These are phyloP conservation scores for Trichosurus vulpecula DNA, from an alignment of 2,797 vertebrate species.

Conservation along the genomic window DNA sequence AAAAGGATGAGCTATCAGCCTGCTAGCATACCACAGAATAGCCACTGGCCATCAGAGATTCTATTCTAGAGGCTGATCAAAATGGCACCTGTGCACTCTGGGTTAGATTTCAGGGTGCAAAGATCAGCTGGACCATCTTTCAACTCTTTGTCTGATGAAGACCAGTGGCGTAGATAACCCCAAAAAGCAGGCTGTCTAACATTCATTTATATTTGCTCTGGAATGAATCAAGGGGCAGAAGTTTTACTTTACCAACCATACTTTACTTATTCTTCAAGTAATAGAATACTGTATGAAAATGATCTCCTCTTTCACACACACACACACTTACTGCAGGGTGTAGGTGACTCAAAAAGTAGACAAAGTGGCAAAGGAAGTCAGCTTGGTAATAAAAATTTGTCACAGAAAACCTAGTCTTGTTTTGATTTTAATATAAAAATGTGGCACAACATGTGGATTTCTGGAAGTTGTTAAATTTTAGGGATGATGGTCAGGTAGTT, in stretches of 20 bases:
- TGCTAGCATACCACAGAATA: neutral
- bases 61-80: neutral
- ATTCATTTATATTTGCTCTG: neutral
- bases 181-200: neutral
- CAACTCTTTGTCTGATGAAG: neutral
- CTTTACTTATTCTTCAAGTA: neutral
- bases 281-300: neutral
- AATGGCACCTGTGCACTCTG: neutral
- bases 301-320: neutral
- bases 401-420: constrained; percentile 1
- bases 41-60: neutral
- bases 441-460: neutral
- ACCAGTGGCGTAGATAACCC: neutral
- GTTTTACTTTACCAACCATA: neutral
- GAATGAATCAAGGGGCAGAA: neutral
- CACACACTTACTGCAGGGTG: neutral
- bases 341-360: neutral
- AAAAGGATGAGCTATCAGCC: neutral
- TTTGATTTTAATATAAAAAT: neutral
- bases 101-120: neutral
- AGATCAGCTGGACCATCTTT: neutral
- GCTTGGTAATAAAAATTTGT: neutral
- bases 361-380: neutral
- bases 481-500: neutral
- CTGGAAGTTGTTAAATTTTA: neutral